Evolutionary conservation across 2,113 vertebrate species (phyloP).

Genomic region (Catagonus wagneri): DNA sequence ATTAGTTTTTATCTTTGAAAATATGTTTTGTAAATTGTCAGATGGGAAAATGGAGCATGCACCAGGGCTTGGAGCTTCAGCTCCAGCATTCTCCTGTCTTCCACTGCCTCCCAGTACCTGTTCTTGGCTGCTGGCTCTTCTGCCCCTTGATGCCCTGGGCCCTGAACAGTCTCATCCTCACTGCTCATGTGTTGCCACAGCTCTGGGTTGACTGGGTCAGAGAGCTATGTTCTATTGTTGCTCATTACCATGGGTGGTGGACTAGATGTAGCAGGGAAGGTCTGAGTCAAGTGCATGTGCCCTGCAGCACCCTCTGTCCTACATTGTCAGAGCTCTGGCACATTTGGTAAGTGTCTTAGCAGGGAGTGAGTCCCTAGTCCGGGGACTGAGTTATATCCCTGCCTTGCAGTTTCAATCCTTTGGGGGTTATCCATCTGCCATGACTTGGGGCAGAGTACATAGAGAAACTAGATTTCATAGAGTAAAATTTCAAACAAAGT

Average conservation of each 20-base stretch:
- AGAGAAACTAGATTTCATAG: conserved; percentile 39
- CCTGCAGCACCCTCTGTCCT: neutral
- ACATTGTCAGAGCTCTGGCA: neutral
- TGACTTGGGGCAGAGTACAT: neutral
- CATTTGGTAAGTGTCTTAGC: neutral
- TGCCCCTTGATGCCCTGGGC: neutral
- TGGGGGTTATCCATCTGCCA: neutral
- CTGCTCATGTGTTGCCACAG: neutral
- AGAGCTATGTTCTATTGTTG: neutral
- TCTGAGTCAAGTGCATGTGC: neutral
- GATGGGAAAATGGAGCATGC: neutral
- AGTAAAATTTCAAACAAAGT: conserved; percentile 40
- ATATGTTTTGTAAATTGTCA: conserved; percentile 9
- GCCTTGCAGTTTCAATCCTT: neutral
- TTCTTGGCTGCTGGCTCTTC: neutral
- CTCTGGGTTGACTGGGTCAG: no score
- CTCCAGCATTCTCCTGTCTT: conserved; percentile 6
- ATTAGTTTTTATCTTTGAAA: conserved; percentile 43
- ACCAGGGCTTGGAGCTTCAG: neutral
- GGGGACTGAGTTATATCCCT: neutral
- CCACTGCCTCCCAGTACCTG: neutral
- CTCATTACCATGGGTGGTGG: neutral
- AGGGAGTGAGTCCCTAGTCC: neutral
- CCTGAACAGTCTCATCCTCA: neutral
- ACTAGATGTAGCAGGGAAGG: neutral